A percentile compares a stretch with the other conserved stretches of the same genome.
phyloP scores from a whole-genome alignment of 2,113 vertebrate species.

The Microcebus tavaratra region DNA sequence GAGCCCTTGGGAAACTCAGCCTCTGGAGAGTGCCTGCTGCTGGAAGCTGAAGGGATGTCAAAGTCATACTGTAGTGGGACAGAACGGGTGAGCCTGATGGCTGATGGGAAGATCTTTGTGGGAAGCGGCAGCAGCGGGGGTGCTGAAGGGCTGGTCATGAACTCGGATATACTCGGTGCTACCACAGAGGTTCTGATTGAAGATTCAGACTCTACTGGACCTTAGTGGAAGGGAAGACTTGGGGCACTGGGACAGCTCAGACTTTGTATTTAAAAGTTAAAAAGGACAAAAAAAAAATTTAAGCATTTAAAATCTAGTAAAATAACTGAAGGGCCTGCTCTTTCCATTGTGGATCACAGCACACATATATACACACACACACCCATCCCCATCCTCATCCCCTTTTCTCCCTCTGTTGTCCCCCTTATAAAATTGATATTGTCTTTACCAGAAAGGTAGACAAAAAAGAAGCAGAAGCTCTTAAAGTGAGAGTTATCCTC shows the following conservation, averaged over 20 bases:
- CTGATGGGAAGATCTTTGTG: constrained; percentile 87
- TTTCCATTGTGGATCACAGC: constrained; percentile 84
- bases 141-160: constrained; percentile 87
- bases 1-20: constrained; percentile 84
- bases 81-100: constrained; percentile 84
- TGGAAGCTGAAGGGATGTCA: constrained; percentile 83
- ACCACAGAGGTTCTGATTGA: constrained; percentile 90
- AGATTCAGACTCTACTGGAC: constrained; percentile 88
- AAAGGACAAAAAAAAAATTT: constrained; percentile 82
- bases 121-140: constrained; percentile 80
- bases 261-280: constrained; percentile 87
- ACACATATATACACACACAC: constrained; percentile 73
- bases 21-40: constrained; percentile 84
- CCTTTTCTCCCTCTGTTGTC: constrained; percentile 66
- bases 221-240: constrained; percentile 82
- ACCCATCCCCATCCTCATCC: not conserved
- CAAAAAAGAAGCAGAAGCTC: constrained; percentile 76
- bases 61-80: constrained; percentile 84
- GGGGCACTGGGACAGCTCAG: constrained; percentile 80
- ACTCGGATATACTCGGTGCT: constrained; percentile 88
- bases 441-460: constrained; percentile 79
- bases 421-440: constrained; percentile 79
- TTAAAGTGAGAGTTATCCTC: constrained; percentile 59
- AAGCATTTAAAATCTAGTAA: constrained; percentile 86
- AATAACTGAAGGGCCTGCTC: constrained; percentile 87